A percentile compares a stretch with the other conserved stretches of the same genome.
Conservation (phyloP, 1,140 invertebrate species). For the Aphelenchoides fujianensis region DNA sequence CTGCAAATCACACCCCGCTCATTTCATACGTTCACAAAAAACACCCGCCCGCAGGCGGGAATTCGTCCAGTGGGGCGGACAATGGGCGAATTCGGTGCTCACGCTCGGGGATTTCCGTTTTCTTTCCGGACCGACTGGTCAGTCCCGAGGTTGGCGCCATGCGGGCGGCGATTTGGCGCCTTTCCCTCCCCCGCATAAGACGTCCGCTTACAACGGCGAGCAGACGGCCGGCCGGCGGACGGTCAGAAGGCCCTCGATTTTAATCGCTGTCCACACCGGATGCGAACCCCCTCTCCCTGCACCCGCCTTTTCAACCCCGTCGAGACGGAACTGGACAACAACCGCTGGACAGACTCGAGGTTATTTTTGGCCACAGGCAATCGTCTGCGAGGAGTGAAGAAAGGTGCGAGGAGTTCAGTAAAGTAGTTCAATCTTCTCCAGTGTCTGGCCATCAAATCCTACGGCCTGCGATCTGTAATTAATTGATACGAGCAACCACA, state of each 20-base stretch:
- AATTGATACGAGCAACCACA: too few species aligned
- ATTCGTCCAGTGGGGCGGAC: background rate
- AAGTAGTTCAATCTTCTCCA: too few species aligned
- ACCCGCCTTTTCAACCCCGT: too few species aligned
- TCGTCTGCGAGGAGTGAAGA: too few species aligned
- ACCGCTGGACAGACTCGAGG: too few species aligned
- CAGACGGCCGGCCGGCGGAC: background rate
- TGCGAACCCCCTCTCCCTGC: background rate
- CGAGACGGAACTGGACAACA: too few species aligned
- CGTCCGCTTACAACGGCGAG: too few species aligned
- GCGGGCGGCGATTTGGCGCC: background rate
- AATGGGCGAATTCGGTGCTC: background rate
- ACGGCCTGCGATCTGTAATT: too few species aligned
- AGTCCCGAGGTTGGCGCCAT: background rate
- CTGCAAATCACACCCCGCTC: background rate
- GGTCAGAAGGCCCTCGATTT: background rate
- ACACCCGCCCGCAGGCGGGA: background rate
- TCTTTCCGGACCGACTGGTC: background rate
- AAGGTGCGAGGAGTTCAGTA: too few species aligned
- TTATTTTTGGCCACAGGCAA: too few species aligned
- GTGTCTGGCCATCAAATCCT: too few species aligned
- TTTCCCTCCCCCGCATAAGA: background rate
- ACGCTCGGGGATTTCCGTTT: background rate
- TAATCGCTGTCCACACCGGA: background rate
- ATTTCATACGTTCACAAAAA: conserved; percentile 4